Evolutionary conservation across 1,140 invertebrate species (phyloP), one percentile per base, ranked within the genome.

Genomic region (Druon quercuslanigerum): DNA sequence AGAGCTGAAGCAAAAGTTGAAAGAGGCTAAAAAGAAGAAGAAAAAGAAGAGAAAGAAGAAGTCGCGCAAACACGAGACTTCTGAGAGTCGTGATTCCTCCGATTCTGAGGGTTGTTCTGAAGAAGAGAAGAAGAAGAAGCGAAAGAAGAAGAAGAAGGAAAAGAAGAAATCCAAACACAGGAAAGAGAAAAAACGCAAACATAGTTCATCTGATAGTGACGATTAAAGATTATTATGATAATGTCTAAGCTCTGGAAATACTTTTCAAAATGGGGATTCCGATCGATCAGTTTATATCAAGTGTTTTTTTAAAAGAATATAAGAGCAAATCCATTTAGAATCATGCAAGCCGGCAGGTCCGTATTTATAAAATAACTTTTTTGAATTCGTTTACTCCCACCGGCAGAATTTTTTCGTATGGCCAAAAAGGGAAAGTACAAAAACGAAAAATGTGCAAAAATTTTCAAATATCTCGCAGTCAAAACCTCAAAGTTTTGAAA

Each of bases 1-100:
- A 74, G 96, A 97, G 88, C 87, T 97, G 7, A 92, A 92, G 79
- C 92, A 93, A 78, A 96, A 95, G 83, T 74, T 92, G 16, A 90
- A 90, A 57, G 92, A 92, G 73, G 85, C 91, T 40, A 93, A 93
- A 75, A 93, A 93, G 79, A 91, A 91, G 25, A 92, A 92, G 71
- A 92, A 92, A 79, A 91, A 92, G 20, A 88, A 91, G 20, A 91
- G 90, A 2, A 90, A 90, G 50, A 92, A 92, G 76, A 92, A 92
- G 87, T 79, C 76, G 6, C 51, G 78, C 0, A 87, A 85, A 79
- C 56, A 83, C 87, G 72, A 87, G 88, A 73, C 82, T 77, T 80
- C 85, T 2, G 82, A 85, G 4, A 78, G 75, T 9, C 87, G 76
- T 52, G 84, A 87, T 33, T 86, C 85, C 11, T 85, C 89, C 6